Conservation (phyloP, 2,113 vertebrate genomes). For the Falco punctatus region DNA sequence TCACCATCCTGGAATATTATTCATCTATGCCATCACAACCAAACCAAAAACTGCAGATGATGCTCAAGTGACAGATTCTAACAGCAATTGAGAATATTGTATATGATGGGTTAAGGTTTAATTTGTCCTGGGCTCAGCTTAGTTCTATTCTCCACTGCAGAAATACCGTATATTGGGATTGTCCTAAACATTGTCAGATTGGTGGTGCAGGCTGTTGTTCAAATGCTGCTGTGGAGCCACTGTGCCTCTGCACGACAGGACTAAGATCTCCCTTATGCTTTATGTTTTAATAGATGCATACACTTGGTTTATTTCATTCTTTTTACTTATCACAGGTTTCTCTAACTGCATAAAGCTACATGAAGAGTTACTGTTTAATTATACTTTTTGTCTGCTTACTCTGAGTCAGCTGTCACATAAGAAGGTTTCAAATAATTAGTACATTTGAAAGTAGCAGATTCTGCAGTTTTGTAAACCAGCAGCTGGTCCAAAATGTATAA, state of each 20-base stretch:
- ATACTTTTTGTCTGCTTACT: neutral
- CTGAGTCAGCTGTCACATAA: neutral
- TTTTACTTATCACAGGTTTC: neutral
- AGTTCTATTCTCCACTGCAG: neutral
- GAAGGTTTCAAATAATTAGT: neutral
- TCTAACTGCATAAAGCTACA: neutral
- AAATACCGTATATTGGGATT: neutral
- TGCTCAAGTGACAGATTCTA: neutral
- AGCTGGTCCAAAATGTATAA: neutral
- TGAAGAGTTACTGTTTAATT: neutral
- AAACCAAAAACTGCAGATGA: neutral
- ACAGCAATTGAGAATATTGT: neutral
- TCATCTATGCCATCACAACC: neutral
- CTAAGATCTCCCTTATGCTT: neutral
- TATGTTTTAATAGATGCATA: neutral
- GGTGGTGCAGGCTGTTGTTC: fast-evolving
- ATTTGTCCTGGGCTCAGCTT: neutral
- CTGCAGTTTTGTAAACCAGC: neutral
- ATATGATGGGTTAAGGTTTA: neutral
- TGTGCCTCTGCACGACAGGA: neutral
- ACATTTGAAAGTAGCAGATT: neutral
- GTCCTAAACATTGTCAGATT: neutral
- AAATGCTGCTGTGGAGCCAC: fast-evolving
- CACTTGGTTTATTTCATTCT: neutral
- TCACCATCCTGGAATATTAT: neutral